Conservation (phyloP, 1,140 invertebrate species). For the Anoplolepis gracilipes region DNA sequence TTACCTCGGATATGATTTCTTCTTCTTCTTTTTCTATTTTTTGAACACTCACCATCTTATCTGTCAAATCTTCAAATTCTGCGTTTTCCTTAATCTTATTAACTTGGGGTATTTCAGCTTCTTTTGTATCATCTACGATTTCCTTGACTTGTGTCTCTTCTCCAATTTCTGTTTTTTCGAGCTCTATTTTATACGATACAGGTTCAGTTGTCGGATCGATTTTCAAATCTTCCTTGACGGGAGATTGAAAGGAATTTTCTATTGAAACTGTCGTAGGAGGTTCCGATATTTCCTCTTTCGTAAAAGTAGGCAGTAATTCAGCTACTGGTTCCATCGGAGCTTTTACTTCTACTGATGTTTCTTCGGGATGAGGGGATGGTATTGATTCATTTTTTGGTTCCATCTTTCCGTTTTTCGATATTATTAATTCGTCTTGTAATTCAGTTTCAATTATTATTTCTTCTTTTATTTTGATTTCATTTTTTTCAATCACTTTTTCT, state of each 20-base stretch:
- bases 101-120: neutral
- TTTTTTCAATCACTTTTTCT: neutral
- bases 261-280: neutral
- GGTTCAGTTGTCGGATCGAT: neutral
- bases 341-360: conserved; percentile 4
- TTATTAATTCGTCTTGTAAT: conserved; percentile 7
- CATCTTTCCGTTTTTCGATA: neutral
- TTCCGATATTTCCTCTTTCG: conserved; percentile 22
- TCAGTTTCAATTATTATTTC: conserved; percentile 1
- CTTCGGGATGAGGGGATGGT: neutral
- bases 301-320: conserved; percentile 14
- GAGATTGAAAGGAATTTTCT: conserved; percentile 20
- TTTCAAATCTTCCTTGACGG: neutral
- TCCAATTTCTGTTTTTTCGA: neutral
- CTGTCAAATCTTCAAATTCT: neutral
- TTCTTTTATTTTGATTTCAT: conserved; percentile 3
- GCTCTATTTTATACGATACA: neutral
- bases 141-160: neutral
- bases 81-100: neutral
- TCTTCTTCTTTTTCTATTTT: conserved; percentile 1
- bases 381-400: conserved; percentile 10
- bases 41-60: neutral
- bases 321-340: neutral
- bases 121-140: neutral
- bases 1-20: neutral